Base-by-base conservation (phyloP, 2,113 vertebrate genomes). In the zebrafish (Danio rerio) region DNA sequence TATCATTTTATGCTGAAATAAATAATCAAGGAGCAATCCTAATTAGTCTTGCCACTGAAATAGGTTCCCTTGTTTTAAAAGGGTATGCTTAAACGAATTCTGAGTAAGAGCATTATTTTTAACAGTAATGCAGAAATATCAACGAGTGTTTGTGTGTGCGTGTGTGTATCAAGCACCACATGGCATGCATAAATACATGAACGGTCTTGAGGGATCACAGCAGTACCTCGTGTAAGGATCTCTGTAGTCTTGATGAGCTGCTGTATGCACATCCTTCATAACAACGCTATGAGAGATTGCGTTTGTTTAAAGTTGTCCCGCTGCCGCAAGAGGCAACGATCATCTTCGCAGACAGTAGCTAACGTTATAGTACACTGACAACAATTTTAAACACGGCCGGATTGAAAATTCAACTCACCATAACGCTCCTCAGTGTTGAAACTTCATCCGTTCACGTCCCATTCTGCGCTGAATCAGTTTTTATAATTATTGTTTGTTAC, bases 381-480 rank as follows among this genome's bases (percentile, higher is more conserved):
- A 50, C 11, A 52, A 21, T 50, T 52, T 71, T 49, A 9, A 62
- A 4, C 58, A 11, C 31, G 13, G 31, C 3, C 31, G 31, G 31
- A 31, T 31, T 47, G 6, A 12, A 42, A 9, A 15, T 20, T 15
- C 31, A 89, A 94, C 94, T 93, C 88, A 94, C 94, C 94, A 80
- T 80, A 86, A 80, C 81, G 78, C 75, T 87, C 84, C 87, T 87
- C 79, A 83, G 88, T 79, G 88, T 86, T 76, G 84, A 88, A 92
- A 93, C 87, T 92, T 93, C 47, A 88, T 69, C 73, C 84, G 88
- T 85, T 81, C 89, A 81, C 88, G 66, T 90, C 85, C 89, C 91
- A 93, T 93, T 45, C 77, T 91, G 80, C 47, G 9, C 75, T 70
- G 42, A 87, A 83, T 87, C 52, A 66, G 52, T 69, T 83, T 78